Evolutionary conservation across 1,140 invertebrate species (phyloP).

Genomic region (Leptinotarsa lineolata): DNA sequence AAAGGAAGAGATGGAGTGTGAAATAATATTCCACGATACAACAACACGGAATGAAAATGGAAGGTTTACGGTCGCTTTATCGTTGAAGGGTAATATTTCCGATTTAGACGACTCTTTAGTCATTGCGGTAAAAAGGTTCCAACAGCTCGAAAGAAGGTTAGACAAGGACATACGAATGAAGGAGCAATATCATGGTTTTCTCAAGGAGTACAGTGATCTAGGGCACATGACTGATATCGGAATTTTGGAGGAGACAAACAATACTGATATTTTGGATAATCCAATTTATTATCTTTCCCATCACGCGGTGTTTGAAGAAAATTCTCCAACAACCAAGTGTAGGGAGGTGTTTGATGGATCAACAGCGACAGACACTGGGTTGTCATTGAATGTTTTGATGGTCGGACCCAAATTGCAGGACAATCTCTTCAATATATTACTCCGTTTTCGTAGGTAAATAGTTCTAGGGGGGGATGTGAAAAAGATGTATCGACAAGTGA

Average conservation of each 20-base stretch:
- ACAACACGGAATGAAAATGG: background rate
- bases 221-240: conserved; percentile 7
- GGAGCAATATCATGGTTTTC: too few relatives aligned
- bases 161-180: too few relatives aligned
- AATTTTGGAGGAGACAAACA: too few relatives aligned
- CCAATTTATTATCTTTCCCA: conserved; percentile 38
- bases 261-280: background rate
- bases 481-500: too few relatives aligned
- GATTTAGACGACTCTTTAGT: too few relatives aligned
- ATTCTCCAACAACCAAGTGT: conserved; percentile 15
- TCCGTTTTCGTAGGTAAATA: too few relatives aligned
- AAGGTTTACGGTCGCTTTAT: conserved; percentile 4
- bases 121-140: too few relatives aligned
- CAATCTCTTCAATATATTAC: conserved; percentile 45
- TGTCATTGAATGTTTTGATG: conserved; percentile 39
- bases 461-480: too few relatives aligned
- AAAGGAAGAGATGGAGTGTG: too few relatives aligned
- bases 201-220: too few relatives aligned
- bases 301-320: conserved; percentile 44
- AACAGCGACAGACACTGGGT: conserved; percentile 30
- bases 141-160: too few relatives aligned
- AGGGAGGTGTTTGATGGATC: conserved; percentile 36
- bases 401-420: conserved; percentile 43
- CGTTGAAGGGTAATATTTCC: too few relatives aligned
- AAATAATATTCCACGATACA: background rate